These are phyloP conservation scores for Leptonema lineaticorne DNA, from an alignment of 1,140 invertebrate genomes.

Conservation along the genomic window DNA sequence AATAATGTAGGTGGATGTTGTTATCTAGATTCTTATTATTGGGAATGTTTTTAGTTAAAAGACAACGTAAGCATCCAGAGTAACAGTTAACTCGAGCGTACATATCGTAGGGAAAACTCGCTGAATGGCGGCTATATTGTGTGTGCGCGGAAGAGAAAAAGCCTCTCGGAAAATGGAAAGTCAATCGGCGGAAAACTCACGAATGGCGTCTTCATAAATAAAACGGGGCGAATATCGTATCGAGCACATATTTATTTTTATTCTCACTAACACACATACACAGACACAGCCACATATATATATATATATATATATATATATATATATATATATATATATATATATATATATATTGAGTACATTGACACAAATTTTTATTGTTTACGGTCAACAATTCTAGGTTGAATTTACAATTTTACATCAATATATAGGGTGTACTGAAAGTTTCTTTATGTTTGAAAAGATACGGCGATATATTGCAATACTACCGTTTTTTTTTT, in stretches of 20 bases:
- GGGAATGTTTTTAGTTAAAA: neutral
- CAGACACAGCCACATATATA: neutral
- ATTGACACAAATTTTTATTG: no score
- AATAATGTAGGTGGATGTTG: neutral
- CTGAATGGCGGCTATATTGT: neutral
- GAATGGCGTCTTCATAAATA: constrained; percentile 31
- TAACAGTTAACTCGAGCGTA: neutral
- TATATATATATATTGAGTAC: no score
- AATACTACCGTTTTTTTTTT: no score
- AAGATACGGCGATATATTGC: no score
- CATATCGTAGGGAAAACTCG: neutral
- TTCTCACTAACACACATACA: no score
- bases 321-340: no score
- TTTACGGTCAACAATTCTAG: no score
- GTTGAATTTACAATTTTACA: no score
- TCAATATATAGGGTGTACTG: no score
- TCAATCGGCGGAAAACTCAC: constrained; percentile 32
- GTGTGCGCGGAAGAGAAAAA: neutral
- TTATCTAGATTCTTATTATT: neutral
- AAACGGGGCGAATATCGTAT: no score
- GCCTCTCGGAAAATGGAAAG: constrained; percentile 28
- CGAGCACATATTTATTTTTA: no score
- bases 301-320: neutral
- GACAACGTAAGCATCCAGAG: neutral
- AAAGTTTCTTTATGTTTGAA: no score